Percentiles rank a stretch among this genome's conserved stretches.
Evolutionary conservation across 2,113 vertebrate genomes (phyloP).

Genomic region (Muscicapa adusta): DNA sequence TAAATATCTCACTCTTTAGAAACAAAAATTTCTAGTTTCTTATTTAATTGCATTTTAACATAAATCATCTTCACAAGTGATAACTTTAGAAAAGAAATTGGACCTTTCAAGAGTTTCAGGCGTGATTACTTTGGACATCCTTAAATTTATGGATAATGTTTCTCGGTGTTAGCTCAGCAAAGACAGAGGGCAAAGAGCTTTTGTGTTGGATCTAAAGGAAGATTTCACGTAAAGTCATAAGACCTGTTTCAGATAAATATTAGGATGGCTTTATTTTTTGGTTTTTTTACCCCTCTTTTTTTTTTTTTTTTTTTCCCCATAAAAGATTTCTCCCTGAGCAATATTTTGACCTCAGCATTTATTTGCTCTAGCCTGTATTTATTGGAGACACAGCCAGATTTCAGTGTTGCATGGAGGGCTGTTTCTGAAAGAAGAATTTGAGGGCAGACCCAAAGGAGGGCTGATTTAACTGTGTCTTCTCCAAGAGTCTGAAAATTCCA

Average conservation of each 20-base stretch:
- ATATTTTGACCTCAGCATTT: not conserved
- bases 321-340: not conserved
- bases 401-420: not conserved
- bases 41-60: not conserved
- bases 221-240: not conserved
- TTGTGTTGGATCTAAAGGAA: not conserved
- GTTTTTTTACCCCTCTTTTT: accelerated
- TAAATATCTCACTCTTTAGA: not conserved
- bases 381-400: not conserved
- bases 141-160: not conserved
- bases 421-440: not conserved
- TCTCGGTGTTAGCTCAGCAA: not conserved
- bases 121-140: not conserved
- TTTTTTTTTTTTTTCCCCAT: not conserved
- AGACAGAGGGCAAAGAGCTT: not conserved
- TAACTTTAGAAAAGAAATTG: not conserved
- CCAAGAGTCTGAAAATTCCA: not conserved
- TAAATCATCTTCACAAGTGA: not conserved
- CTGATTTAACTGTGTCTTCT: not conserved
- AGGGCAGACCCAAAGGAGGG: not conserved
- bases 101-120: not conserved
- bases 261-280: not conserved
- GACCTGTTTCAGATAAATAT: not conserved
- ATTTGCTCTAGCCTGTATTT: not conserved
- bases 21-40: not conserved